Evolutionary conservation across 2,113 vertebrate species (phyloP).

Genomic region (Tringa solitaria): DNA sequence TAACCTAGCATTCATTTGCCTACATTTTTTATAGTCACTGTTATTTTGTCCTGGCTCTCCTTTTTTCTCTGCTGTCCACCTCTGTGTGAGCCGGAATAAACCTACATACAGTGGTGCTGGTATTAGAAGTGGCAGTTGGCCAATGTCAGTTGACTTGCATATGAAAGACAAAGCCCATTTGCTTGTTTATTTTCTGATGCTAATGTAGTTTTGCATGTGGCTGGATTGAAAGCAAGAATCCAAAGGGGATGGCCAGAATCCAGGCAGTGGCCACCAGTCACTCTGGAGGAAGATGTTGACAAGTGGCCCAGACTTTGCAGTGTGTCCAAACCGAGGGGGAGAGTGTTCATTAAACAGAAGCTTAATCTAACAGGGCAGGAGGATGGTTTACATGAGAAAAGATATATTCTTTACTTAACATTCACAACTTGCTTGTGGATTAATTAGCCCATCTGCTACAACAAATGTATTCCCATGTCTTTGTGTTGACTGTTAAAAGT

Average conservation of each 20-base stretch:
- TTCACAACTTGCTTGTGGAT: slow-evolving; percentile 81
- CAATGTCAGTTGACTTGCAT: background rate
- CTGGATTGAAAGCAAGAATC: slow-evolving; percentile 43
- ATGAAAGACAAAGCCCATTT: slow-evolving; percentile 16
- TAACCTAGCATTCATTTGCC: background rate
- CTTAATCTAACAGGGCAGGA: slow-evolving; percentile 59
- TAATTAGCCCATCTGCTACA: slow-evolving; percentile 89
- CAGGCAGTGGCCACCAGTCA: slow-evolving; percentile 5
- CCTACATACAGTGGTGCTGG: background rate
- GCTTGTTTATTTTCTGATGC: slow-evolving; percentile 52
- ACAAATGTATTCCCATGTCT: slow-evolving; percentile 66
- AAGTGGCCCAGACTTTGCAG: slow-evolving; percentile 51
- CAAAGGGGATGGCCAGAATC: slow-evolving; percentile 14
- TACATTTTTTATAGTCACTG: background rate
- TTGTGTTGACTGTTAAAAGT: slow-evolving; percentile 66
- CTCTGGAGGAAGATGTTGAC: slow-evolving; percentile 44
- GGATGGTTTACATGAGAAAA: slow-evolving; percentile 67
- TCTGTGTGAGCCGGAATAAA: background rate
- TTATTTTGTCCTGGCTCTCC: background rate
- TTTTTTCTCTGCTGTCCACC: background rate
- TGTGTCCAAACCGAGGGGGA: slow-evolving; percentile 18
- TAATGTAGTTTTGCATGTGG: slow-evolving; percentile 37
- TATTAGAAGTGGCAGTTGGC: background rate
- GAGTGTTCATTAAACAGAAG: slow-evolving; percentile 61
- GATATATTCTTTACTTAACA: slow-evolving; percentile 78